phyloP scores from a whole-genome alignment of 2,888 invertebrate species.

The Drosophila austrosaltans region DNA sequence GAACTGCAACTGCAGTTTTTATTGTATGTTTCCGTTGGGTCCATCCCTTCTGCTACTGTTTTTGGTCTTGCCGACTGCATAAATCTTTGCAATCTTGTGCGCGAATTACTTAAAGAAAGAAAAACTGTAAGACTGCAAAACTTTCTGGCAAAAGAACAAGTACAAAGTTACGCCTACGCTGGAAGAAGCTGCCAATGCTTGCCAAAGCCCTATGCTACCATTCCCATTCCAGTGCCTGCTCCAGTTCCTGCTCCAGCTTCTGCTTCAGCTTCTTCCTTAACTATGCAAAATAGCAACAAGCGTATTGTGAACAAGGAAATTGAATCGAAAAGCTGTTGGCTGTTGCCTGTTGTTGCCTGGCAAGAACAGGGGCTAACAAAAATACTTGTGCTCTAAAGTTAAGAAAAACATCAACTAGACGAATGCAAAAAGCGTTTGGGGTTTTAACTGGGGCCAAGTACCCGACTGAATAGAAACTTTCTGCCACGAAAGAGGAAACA shows the following conservation, averaged over 20 bases:
- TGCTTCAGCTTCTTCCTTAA: slow-evolving; percentile 20
- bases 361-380: slow-evolving; percentile 32
- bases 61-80: slow-evolving; percentile 57
- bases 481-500: slow-evolving; percentile 1
- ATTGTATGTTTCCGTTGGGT: slow-evolving; percentile 28
- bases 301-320: slow-evolving; percentile 69
- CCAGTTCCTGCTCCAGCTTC: slow-evolving; percentile 19
- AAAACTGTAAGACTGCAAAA: slow-evolving; percentile 39
- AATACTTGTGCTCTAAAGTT: slow-evolving; percentile 62
- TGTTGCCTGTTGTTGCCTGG: slow-evolving; percentile 24
- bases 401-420: slow-evolving; percentile 62
- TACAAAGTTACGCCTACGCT: slow-evolving; percentile 66
- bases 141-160: slow-evolving; percentile 53
- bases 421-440: slow-evolving; percentile 46
- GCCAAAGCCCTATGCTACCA: slow-evolving; percentile 53
- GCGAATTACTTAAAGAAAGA: slow-evolving; percentile 72
- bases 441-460: slow-evolving; percentile 26
- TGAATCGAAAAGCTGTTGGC: slow-evolving; percentile 68
- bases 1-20: slow-evolving; percentile 40
- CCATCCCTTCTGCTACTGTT: slow-evolving; percentile 24
- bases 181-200: slow-evolving; percentile 68
- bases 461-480: slow-evolving; percentile 37
- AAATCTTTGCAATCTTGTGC: slow-evolving; percentile 58
- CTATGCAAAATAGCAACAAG: slow-evolving; percentile 72
- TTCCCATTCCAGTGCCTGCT: not conserved